Evolutionary conservation across 2,888 invertebrate species (phyloP), one percentile per base, ranked within the genome.

Genomic region (Papilio demoleus): DNA sequence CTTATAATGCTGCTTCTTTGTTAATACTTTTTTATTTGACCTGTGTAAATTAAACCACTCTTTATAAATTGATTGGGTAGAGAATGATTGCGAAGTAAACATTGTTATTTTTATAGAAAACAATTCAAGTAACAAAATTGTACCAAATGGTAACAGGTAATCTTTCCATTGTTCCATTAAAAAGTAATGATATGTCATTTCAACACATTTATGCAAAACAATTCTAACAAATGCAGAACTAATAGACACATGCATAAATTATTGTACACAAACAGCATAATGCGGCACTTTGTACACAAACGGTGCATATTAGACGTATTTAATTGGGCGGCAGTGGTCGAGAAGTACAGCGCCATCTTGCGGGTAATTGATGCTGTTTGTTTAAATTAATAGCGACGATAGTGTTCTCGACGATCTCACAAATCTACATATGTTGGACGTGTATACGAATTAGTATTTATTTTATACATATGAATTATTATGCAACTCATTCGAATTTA

Each of bases 361-460:
- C 82, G 84, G 83, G 84, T 88, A 87, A 90, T 88, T 89, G 87
- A 81, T 83, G 88, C 85, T 85, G 87, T 88, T 86, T 88, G 84
- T 88, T 88, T 87, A 87, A 88, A 89, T 90, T 90, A 88, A 90
- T 90, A 86, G 87, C 83, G 79, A 82, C 85, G 82, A 83, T 82
- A 60, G 68, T 50, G 74, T 59, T 58, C 2, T 11, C 42, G 53
- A 22, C 40, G 34, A 22, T 6, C 34, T 56, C 71, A 71, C 72
- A 71, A 64, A 56, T 17, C 27, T 1, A 27, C 9, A 45, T 9
- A 45, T 45, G n/a, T n/a, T n/a, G n/a, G n/a, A n/a, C n/a, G n/a
- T n/a, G n/a, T n/a, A n/a, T n/a, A n/a, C n/a, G n/a, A n/a, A n/a
- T n/a, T n/a, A n/a, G n/a, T n/a, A n/a, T n/a, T n/a, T 1, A 31